phyloP scores from a whole-genome alignment of 1,140 invertebrate genomes.

The Danaus melanippus region DNA sequence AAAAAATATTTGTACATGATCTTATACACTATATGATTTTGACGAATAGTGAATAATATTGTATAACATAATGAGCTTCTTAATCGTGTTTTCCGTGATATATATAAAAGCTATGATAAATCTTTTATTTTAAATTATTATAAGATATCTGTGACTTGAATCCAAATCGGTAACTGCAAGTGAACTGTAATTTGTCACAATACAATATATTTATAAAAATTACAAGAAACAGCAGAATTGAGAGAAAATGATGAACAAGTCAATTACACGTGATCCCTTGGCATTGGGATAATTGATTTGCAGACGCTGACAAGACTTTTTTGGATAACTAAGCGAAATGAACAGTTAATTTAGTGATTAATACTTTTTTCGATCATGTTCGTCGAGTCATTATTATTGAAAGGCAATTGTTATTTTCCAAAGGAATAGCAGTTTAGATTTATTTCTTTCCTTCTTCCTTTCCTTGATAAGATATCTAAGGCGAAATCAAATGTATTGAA shows the following conservation, averaged over 20 bases:
- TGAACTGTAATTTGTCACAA: conserved; percentile 1
- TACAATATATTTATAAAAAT: conserved; percentile 1
- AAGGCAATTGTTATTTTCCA: too few relatives aligned
- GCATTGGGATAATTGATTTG: conserved; percentile 47
- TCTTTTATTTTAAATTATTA: too few relatives aligned
- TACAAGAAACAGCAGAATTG: conserved; percentile 12
- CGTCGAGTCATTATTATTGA: conserved; percentile 6
- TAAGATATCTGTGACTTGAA: too few relatives aligned
- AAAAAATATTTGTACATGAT: too few relatives aligned
- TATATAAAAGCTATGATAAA: too few relatives aligned
- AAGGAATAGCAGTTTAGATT: too few relatives aligned
- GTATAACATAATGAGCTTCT: too few relatives aligned
- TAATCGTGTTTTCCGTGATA: too few relatives aligned
- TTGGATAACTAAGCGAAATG: conserved; percentile 43
- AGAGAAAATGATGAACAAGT: conserved; percentile 48
- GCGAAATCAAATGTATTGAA: too few relatives aligned
- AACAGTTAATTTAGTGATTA: conserved; percentile 48
- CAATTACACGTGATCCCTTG: conserved; percentile 49
- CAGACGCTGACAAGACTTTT: conserved; percentile 49
- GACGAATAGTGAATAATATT: too few relatives aligned
- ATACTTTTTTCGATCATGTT: conserved; percentile 25
- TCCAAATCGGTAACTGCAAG: neutral
- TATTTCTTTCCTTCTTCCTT: too few relatives aligned
- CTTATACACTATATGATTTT: too few relatives aligned
- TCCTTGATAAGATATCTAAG: neutral